These are phyloP conservation scores for Pinctada fucata DNA, from an alignment of 2,888 invertebrate species.

Conservation along the genomic window DNA sequence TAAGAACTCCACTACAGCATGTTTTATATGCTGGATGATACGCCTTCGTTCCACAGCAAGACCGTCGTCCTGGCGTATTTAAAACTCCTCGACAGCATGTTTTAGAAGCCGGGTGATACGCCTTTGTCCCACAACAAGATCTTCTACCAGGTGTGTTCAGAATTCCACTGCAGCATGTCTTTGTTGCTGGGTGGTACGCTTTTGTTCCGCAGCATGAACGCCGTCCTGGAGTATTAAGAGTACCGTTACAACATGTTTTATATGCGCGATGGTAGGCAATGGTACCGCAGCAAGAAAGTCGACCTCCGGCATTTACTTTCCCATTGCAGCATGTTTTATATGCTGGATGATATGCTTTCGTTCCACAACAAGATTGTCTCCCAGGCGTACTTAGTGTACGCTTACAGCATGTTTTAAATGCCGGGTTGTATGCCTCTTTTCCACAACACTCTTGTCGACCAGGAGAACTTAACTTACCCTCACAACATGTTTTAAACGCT, in stretches of 20 bases:
- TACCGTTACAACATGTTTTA: conserved; percentile 9
- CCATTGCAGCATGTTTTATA: conserved; percentile 18
- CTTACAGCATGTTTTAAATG: not conserved
- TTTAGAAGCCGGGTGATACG: conserved; percentile 11
- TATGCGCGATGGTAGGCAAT: not conserved
- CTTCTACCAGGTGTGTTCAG: not conserved
- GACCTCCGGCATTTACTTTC: not conserved
- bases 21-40: conserved; percentile 7
- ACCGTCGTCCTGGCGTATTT: not conserved
- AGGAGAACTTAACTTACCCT: conserved; percentile 11
- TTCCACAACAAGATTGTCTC: conserved; percentile 9
- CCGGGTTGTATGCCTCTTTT: conserved; percentile 11
- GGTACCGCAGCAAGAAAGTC: conserved; percentile 4
- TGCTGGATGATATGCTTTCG: conserved; percentile 8
- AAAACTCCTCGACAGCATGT: conserved; percentile 11
- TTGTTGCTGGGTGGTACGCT: not conserved
- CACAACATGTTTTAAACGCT: conserved; percentile 19
- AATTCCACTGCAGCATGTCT: conserved; percentile 20
- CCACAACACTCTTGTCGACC: conserved; percentile 21
- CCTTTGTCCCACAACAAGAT: conserved; percentile 16
- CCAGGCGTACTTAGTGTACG: not conserved
- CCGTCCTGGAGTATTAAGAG: not conserved
- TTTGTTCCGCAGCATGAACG: conserved; percentile 10
- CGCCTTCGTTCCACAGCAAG: conserved; percentile 23
- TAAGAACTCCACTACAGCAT: conserved; percentile 20